Evolutionary conservation across 2,888 invertebrate genomes (phyloP).

Genomic region (Lamproptera curius): DNA sequence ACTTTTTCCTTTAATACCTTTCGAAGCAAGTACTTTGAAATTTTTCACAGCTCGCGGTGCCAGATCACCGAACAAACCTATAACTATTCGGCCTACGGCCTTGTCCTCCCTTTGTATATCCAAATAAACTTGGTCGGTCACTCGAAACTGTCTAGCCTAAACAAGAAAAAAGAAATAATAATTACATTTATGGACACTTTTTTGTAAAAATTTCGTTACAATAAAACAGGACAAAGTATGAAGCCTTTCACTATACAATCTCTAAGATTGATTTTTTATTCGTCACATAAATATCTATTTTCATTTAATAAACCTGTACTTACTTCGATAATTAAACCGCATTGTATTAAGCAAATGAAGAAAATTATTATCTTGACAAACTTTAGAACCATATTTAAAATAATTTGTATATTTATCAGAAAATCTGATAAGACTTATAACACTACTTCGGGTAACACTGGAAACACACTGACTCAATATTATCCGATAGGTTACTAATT

Average conservation of each 20-base stretch:
- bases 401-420: neutral
- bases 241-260: neutral
- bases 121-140: constrained; percentile 90
- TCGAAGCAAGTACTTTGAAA: constrained; percentile 88
- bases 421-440: neutral
- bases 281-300: neutral
- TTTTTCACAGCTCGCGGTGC: constrained; percentile 93
- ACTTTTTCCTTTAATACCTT: constrained; percentile 85
- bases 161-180: constrained; percentile 30
- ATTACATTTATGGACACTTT: neutral
- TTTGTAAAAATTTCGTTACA: neutral
- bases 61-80: constrained; percentile 93
- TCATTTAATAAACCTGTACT: neutral
- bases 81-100: constrained; percentile 85
- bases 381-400: constrained; percentile 6
- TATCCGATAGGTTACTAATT: constrained; percentile 15
- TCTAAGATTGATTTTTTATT: too few species aligned
- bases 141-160: constrained; percentile 80
- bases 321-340: constrained; percentile 5
- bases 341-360: constrained; percentile 6
- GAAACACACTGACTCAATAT: constrained; percentile 1
- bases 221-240: neutral
- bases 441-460: neutral
- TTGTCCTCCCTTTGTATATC: constrained; percentile 87
- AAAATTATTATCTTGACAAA: constrained; percentile 2